Percentiles rank a stretch among this genome's conserved stretches.
Evolutionary conservation across 2,113 vertebrate species (phyloP).

Genomic region (Periophthalmus modestus): DNA sequence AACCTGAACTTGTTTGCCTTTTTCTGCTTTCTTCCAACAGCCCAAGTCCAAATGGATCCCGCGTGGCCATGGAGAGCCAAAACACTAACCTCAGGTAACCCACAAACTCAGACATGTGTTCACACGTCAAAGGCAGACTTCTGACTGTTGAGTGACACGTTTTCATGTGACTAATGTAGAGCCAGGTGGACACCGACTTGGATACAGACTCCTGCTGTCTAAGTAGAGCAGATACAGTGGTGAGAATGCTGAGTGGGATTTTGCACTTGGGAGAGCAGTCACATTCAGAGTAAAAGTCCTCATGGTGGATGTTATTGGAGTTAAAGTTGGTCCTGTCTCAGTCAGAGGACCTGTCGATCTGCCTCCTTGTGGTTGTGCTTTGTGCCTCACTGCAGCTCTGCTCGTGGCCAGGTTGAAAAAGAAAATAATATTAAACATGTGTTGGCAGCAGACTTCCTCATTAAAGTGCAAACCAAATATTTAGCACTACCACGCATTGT

Average conservation of each 20-base stretch:
- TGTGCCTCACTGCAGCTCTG: conserved; percentile 29
- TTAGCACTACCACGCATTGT: conserved; percentile 38
- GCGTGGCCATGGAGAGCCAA: conserved; percentile 74
- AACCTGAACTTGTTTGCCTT: conserved; percentile 19
- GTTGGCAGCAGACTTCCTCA: conserved; percentile 7
- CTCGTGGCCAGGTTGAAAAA: conserved; percentile 7
- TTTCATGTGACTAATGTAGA: conserved; percentile 13
- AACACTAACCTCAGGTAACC: conserved; percentile 80
- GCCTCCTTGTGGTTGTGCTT: conserved; percentile 38
- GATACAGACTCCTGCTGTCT: conserved; percentile 17
- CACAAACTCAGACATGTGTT: conserved; percentile 11
- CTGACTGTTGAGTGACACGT: conserved; percentile 16
- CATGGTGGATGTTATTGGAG: conserved; percentile 33
- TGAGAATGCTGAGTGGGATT: conserved; percentile 25
- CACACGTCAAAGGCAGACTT: conserved; percentile 21
- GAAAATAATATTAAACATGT: conserved; percentile 46
- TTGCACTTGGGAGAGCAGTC: conserved; percentile 20
- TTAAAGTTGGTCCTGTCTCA: conserved; percentile 3
- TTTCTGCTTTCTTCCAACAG: conserved; percentile 48
- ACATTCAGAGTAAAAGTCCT: conserved; percentile 14
- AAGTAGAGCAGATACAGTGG: conserved; percentile 27
- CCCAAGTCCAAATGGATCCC: conserved; percentile 77
- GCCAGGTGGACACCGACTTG: conserved; percentile 13
- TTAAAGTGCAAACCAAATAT: conserved; percentile 4
- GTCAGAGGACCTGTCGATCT: conserved; percentile 24